Conservation (phyloP, 2,797 vertebrate genomes). For the Karalla daura region DNA sequence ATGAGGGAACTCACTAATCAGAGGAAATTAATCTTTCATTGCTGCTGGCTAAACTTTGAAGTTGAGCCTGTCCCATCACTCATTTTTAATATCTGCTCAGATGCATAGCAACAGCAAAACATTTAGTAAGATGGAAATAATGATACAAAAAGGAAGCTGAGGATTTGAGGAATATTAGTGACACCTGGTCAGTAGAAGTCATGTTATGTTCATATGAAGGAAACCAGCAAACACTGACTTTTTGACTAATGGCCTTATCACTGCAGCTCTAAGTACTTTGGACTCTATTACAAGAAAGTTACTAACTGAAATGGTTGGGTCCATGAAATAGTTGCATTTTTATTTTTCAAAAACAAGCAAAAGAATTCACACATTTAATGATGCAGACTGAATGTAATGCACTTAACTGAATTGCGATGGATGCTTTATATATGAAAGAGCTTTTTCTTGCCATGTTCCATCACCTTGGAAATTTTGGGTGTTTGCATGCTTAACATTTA, state of each 20-base stretch:
- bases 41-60: slow-evolving; percentile 40
- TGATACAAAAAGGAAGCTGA: neutral
- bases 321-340: too few relatives aligned
- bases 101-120: slow-evolving; percentile 10
- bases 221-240: neutral
- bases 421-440: too few relatives aligned
- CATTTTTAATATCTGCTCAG: slow-evolving; percentile 39
- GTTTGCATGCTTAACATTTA: slow-evolving; percentile 33
- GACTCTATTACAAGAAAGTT: too few relatives aligned
- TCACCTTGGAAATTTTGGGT: slow-evolving; percentile 25
- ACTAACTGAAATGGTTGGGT: too few relatives aligned
- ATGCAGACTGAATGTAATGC: too few relatives aligned
- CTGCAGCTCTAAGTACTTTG: neutral
- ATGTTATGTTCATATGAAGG: neutral
- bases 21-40: slow-evolving; percentile 64
- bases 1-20: slow-evolving; percentile 53
- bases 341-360: too few relatives aligned
- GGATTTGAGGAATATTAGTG: too few relatives aligned
- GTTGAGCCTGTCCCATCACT: slow-evolving; percentile 8
- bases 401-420: too few relatives aligned
- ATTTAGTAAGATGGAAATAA: neutral
- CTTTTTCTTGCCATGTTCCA: slow-evolving; percentile 14
- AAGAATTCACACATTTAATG: too few relatives aligned
- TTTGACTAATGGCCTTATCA: neutral
- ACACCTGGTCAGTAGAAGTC: too few relatives aligned